These are phyloP conservation scores for Turritopsis rubra DNA, from an alignment of 30 jellyfish, hydroid and myxozoan genomes.

Conservation along the genomic window DNA sequence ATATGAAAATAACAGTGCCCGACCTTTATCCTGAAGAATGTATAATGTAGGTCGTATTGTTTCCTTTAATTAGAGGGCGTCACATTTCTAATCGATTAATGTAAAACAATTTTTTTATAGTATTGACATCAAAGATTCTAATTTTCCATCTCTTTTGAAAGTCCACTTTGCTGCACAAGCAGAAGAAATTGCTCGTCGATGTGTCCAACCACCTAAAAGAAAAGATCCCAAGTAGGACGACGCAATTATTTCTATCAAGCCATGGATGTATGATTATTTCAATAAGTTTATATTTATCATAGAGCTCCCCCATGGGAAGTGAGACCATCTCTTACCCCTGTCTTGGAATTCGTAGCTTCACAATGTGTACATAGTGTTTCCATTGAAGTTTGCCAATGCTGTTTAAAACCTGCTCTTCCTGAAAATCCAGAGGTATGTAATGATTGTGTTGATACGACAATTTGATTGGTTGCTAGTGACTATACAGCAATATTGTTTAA, in stretches of 20 bases:
- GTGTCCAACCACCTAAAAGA: conserved; percentile 70
- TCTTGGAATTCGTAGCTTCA: conserved; percentile 40
- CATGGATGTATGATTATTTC: not conserved
- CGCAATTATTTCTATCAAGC: not conserved
- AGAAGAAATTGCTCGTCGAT: conserved; percentile 50
- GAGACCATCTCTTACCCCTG: conserved; percentile 54
- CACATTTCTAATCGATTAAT: too few species aligned
- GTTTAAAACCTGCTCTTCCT: conserved; percentile 54
- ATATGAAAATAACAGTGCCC: conserved; percentile 51
- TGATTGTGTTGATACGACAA: too few species aligned
- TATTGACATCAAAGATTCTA: conserved; percentile 56
- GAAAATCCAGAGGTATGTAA: conserved; percentile 64
- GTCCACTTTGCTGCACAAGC: conserved; percentile 62
- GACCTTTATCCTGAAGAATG: conserved; percentile 51
- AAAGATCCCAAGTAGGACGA: conserved; percentile 61
- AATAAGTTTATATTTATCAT: not conserved
- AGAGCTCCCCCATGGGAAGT: conserved; percentile 86
- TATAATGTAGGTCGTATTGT: conserved; percentile 36
- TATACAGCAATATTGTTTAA: not conserved
- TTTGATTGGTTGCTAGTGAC: not conserved
- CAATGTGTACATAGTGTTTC: conserved; percentile 59
- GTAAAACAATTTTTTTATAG: conserved; percentile 28
- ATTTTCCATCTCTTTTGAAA: conserved; percentile 53
- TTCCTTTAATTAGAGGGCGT: too few species aligned
- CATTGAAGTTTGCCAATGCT: conserved; percentile 34